These are phyloP conservation scores for Drosophila asahinai DNA, from an alignment of 1,140 invertebrate genomes.

Conservation along the genomic window DNA sequence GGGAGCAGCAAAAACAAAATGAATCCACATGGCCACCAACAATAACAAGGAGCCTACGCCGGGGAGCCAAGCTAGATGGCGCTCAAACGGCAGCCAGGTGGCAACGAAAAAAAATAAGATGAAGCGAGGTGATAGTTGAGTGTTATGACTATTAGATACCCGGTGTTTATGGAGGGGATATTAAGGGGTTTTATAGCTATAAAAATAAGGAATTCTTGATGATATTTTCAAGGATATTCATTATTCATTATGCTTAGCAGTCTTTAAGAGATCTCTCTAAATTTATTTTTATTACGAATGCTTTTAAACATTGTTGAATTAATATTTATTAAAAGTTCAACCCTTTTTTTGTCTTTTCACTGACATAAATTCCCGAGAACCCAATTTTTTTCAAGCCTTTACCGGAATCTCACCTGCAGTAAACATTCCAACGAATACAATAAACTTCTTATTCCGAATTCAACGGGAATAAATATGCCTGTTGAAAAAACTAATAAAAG, in stretches of 20 bases:
- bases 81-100: slow-evolving; percentile 20
- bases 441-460: background rate
- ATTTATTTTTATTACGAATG: background rate
- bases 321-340: too few relatives aligned
- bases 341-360: too few relatives aligned
- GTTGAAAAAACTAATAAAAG: slow-evolving; percentile 30
- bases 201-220: too few relatives aligned
- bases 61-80: slow-evolving; percentile 3
- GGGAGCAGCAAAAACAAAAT: slow-evolving; percentile 58
- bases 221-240: background rate
- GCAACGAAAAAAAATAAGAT: background rate
- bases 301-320: too few relatives aligned
- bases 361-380: background rate
- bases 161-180: background rate
- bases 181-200: background rate
- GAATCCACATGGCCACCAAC: slow-evolving; percentile 37
- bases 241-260: background rate
- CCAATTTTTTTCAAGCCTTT: background rate
- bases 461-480: slow-evolving; percentile 9
- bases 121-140: background rate
- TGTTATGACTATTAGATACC: slow-evolving; percentile 14
- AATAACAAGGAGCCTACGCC: slow-evolving; percentile 57
- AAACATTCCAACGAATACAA: background rate
- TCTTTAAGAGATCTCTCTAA: background rate
- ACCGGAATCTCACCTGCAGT: background rate